Evolutionary conservation across 2,797 vertebrate species (phyloP).

Genomic region (Macroramphosus scolopax): DNA sequence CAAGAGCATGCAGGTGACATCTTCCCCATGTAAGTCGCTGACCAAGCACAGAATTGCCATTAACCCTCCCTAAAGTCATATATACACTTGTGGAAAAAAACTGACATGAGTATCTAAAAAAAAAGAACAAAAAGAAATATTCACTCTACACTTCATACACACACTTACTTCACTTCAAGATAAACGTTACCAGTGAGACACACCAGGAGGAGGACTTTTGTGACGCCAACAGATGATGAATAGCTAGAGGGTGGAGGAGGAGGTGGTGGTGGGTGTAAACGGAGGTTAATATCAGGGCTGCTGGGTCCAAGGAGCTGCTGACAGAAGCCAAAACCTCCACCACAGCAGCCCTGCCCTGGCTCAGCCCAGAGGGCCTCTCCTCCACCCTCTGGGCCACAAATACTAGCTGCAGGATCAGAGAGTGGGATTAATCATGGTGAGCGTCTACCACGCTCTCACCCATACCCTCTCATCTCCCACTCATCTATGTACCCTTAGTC

Average conservation of each 20-base stretch:
- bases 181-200: constrained; percentile 43
- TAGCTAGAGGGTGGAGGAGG: constrained; percentile 20
- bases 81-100: constrained; percentile 42
- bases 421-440: constrained; percentile 37
- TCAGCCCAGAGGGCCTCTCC: constrained; percentile 31
- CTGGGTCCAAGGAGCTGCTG: constrained; percentile 22
- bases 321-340: constrained; percentile 45
- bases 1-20: constrained; percentile 40
- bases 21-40: constrained; percentile 48
- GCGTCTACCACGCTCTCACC: constrained; percentile 8
- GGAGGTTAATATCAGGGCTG: constrained; percentile 55
- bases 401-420: constrained; percentile 46
- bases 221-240: constrained; percentile 23
- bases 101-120: constrained; percentile 45
- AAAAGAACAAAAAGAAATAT: constrained; percentile 47
- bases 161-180: constrained; percentile 50
- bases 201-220: constrained; percentile 33
- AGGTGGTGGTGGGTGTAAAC: constrained; percentile 29
- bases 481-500: constrained; percentile 18
- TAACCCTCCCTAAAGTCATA: constrained; percentile 46
- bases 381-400: constrained; percentile 55
- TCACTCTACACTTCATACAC: constrained; percentile 52
- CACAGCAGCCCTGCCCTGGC: constrained; percentile 46
- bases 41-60: constrained; percentile 40
- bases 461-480: constrained; percentile 13